Base-by-base conservation (phyloP, 1,140 invertebrate genomes). In the Epicauta chinensis region DNA sequence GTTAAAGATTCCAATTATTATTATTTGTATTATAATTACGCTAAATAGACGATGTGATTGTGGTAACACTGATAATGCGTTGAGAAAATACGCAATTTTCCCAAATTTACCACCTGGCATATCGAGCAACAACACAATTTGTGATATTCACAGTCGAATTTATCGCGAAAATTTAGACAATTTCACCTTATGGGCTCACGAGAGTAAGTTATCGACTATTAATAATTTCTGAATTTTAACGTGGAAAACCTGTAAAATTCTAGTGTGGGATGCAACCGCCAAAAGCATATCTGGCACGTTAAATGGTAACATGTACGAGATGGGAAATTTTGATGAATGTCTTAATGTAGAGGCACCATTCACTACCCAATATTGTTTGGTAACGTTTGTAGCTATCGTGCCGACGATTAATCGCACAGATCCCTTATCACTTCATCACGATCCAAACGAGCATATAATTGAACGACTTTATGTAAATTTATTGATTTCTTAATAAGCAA, bases 311-410 rank as follows among this genome's bases (percentile, higher is more conserved):
- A 70, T 71, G 1, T 81, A 75, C 59, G 75, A 82, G 37, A 70
- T 83, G 30, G 81, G 80, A 0, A 77, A 82, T 63, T 82, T 77
- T 55, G 80, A 83, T 52, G 76, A 83, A 60, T 82, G 80, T 42
- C 58, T 81, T 12, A 58, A 67, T 11, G 69, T 68, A 1, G 67
- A 75, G 23, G 66, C 68, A 1, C 74, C 74, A 1, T 70, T 79
- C 30, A 62, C 65, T 30, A 73, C 74, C 0, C 74, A 79, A 63
- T 80, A 80, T 60, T 81, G 78, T 61, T 59, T 80, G n/a, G 74
- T 73, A 2, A 71, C 75, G 6, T 65, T 78, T 10, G 46, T 61
- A 51, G 36, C 64, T 64, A 35, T 70, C 65, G 50, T 71, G 59
- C 64, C 68, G 53, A 13, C 4, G 62, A 71, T 37, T 70, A 71